Evolutionary conservation across 2,888 invertebrate species (phyloP), one percentile per base, ranked within the genome.

Genomic region (Melanophora roralis): DNA sequence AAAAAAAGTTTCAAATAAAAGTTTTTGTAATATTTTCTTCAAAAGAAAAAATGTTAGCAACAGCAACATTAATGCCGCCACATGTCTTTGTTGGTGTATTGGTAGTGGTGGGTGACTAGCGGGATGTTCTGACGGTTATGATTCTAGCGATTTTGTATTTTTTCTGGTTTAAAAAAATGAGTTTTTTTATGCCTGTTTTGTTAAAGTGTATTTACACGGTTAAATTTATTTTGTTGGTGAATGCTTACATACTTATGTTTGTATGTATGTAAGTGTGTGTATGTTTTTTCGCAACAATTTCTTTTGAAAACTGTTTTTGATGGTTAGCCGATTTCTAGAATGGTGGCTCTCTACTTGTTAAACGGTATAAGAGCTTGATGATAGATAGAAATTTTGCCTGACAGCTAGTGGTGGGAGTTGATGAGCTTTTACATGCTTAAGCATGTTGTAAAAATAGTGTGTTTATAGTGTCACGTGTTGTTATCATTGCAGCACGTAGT

Each of bases 401-500:
- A 8, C 1, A 27, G 38, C 0, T 1, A 34, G 32, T 47, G 11
- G 38, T 9, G 16, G 27, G 23, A 45, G 74, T 21, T 5, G 4
- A 27, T 3, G 4, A 67, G 12, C 27, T 38, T 69, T 49, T 40
- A n/a, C 27, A n/a, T n/a, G n/a, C 6, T 27, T 27, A 23, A 36
- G 32, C 45, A 38, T 57, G n/a, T 69, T 16, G 47, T 57, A n/a
- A 21, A 38, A 59, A 74, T 78, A 73, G 76, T 72, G 68, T 65
- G 62, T 82, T 84, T 83, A 86, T 85, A 86, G 86, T 84, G 89
- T 88, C 88, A 88, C 89, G 88, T 88, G 88, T 86, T 85, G 85
- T 84, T 86, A 85, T 88, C 87, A 89, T 88, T 88, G 88, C 87
- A 79, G 84, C 89, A 88, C 88, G 88, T 88, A 88, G 84, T 86